Evolutionary conservation across 2,888 invertebrate species (phyloP), one percentile per base, ranked within the genome.

Genomic region (Drosophila pseudotalamancana): DNA sequence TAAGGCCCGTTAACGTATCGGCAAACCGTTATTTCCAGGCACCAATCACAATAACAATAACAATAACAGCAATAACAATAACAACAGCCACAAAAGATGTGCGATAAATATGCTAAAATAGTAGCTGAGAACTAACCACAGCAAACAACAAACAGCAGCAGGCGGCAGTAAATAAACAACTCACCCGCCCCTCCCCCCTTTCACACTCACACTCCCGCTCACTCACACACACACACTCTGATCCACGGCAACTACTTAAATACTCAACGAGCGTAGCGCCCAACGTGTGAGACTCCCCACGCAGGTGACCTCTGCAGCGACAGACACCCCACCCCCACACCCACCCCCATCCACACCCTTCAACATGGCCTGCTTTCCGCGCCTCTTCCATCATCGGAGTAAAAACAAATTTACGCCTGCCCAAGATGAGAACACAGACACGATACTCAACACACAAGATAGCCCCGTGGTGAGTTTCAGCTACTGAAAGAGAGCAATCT

Each of bases 301-400:
- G 12, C 34, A 35, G 27, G 48, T 54, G 51, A 51, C 72, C 66
- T 25, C 37, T 45, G 19, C 35, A 48, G 21, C 37, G 9, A 16
- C 16, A 16, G 19, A n/a, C 9, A 35, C 1, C 9, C 25, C 6
- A 23, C 14, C 31, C 12, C 23, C n/a, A n/a, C n/a, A 6, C 16
- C 21, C 16, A 1, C 25, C 11, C 19, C n/a, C 4, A 11, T 8
- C 25, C 6, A 25, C 35, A 53, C n/a, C n/a, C n/a, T n/a, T n/a
- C n/a, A 70, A 64, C 16, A 89, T 89, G 90, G 88, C 90, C 51
- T 89, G 89, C 57, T 89, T 89, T 77, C 89, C 88, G 48, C 89
- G 88, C 12, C 72, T 89, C 23, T 83, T 89, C 42, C 76, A 75
- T 40, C 72, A 71, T 46, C 84, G 90, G 3, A 81, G 77, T 23